Evolutionary conservation across 2,797 vertebrate genomes (phyloP), one percentile per base, ranked within the genome.

Genomic region (Sebastes minor): DNA sequence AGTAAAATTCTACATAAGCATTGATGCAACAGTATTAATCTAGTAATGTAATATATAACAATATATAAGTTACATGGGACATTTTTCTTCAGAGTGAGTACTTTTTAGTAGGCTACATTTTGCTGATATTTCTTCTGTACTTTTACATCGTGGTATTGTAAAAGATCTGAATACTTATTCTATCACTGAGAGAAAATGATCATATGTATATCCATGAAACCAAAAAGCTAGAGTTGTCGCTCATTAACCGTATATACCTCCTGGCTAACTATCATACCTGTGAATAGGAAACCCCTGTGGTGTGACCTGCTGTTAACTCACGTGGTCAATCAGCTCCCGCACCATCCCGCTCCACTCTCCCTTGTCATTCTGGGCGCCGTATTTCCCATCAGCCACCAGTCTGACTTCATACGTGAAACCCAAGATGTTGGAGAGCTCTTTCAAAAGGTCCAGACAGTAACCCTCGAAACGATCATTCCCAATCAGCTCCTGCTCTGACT

Each of bases 261-360:
- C n/a, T 1, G 1, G 30, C 4, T 13, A 28, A 42, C 38, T 23
- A 9, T 10, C 20, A 55, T 10, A 22, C 56, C 28, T 62, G 3
- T 65, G 27, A 53, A 60, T 6, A 53, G 4, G 5, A 20, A 28
- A 28, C 28, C 3, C 3, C 46, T 64, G 59, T 12, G 4, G 32
- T 14, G n/a, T 28, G 13, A 64, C 22, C 18, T 35, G 22, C 18
- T 16, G 9, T 71, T 20, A 38, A 93, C 98, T 99, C 94, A 99
- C 99, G 1, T 99, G 98, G 86, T 99, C 98, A 27, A 99, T 99
- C 81, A 99, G 97, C 62, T 99, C 99, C 76, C 97, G 96, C 62
- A 99, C 98, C 98, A 99, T 99, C 35, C 99, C 99, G 28, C 98
- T 99, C 99, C 99, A 99, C 88, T 99, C 97, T 76, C 99, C 98